Base-by-base conservation (phyloP, 2,113 vertebrate species). In the Halcyon malimbica region DNA sequence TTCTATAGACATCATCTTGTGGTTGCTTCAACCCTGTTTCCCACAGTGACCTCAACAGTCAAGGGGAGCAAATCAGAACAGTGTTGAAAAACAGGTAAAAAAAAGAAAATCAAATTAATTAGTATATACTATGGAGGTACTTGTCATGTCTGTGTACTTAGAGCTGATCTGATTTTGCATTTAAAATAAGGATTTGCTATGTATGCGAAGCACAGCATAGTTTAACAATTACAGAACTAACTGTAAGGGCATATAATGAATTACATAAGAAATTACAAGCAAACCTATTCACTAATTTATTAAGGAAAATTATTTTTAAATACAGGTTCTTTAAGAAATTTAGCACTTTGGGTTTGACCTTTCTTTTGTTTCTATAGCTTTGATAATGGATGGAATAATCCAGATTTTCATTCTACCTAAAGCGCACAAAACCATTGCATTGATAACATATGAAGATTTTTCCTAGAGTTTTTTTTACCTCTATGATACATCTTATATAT, bases 141-240 rank as follows among this genome's bases (percentile, higher is more conserved):
- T 68, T 84, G 35, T 53, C 48, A 76, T 44, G 8, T 46, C 42
- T 85, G 23, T 73, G 57, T 56, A 60, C 65, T 69, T 81, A 71
- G 16, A 82, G 24, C 20, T 85, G 35, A 79, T 62, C 28, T 60
- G 56, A 16, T 64, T 89, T 84, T 84, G 29, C 51, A 78, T 41
- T 79, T 89, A 79, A 95, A 94, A 62, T 80, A 70, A 81, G 48
- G 13, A 77, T 83, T 80, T 71, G 21, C 18, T 69, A 26, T 15
- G n/a, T 41, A 31, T 35, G 78, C 90, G 28, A 83, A 59, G 17
- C 41, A 71, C 0, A 2, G 57, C 0, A 1, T 46, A n/a, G 6
- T 13, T 51, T 41, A 92, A 60, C 28, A 84, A 89, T 86, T 69
- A 70, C 33, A 87, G 42, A 12, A 39, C 35, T 74, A 60, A 60